Evolutionary conservation across 2,797 vertebrate genomes (phyloP), one percentile per base, ranked within the genome.

Genomic region (Tiaroga cobitis): DNA sequence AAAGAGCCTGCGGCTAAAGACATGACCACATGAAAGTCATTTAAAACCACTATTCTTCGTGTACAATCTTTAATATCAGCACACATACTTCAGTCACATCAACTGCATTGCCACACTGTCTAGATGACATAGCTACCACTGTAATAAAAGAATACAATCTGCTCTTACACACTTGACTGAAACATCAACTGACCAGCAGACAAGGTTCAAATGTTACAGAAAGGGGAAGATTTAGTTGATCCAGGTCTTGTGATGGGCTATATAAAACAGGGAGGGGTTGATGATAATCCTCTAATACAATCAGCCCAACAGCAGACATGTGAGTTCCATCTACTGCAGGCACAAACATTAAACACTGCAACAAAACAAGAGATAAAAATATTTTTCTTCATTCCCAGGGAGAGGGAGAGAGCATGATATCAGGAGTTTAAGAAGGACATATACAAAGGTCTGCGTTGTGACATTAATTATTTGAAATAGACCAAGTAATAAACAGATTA

Each of bases 221-320:
- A 29, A 56, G 63, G 11, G 59, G 34, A 56, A 84, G n/a, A 77
- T 78, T 84, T 41, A 8, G 8, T 56, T 84, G 46, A 59, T 72
- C 65, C 81, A 81, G 86, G 84, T 87, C 88, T 78, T 82, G 85
- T 87, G 88, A 89, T 81, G 39, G 56, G 15, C 86, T 80, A 46
- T 21, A 77, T 80, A 77, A 82, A 81, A 76, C 76, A 79, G 74
- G 69, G 46, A 80, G 49, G 49, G 82, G 63, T 65, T 85, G 65
- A 87, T 83, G 70, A 87, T 83, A 34, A 83, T 67, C 81, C 65
- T 81, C 65, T 77, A 83, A 87, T 72, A 85, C 70, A 82, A 81
- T 87, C 69, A 83, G 69, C n/a, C 74, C 69, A 74, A 63, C 24
- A 65, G 65, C 85, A 87, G 82, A 54, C 88, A 89, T 87, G 88